Evolutionary conservation across 2,797 vertebrate genomes (phyloP).

Genomic region (Sparus aurata): DNA sequence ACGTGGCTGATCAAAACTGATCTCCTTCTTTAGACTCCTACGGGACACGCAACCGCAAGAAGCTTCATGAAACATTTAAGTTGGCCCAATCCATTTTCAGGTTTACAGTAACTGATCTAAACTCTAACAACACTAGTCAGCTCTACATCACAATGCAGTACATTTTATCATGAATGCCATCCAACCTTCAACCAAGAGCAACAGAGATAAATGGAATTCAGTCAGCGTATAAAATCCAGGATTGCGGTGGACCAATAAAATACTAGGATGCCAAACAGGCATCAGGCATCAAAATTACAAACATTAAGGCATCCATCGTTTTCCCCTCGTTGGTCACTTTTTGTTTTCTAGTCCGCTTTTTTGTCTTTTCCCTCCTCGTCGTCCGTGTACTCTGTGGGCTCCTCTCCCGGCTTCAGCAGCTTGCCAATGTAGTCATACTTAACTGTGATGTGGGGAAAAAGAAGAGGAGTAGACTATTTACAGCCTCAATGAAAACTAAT

Average conservation of each 20-base stretch:
- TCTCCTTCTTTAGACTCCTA: neutral
- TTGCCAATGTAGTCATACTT: slow-evolving; percentile 97
- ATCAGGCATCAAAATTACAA: slow-evolving; percentile 42
- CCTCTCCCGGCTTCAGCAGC: slow-evolving; percentile 94
- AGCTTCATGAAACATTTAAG: neutral
- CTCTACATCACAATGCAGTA: slow-evolving; percentile 17
- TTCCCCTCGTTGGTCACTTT: slow-evolving; percentile 7
- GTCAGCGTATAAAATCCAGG: slow-evolving; percentile 9
- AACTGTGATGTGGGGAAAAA: slow-evolving; percentile 77
- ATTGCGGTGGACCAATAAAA: slow-evolving; percentile 35
- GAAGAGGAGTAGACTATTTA: neutral
- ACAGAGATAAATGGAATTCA: slow-evolving; percentile 33
- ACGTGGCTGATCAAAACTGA: neutral
- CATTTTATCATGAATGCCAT: slow-evolving; percentile 11
- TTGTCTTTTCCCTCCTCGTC: slow-evolving; percentile 91
- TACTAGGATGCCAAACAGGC: slow-evolving; percentile 28
- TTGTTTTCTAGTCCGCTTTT: slow-evolving; percentile 88
- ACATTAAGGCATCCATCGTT: slow-evolving; percentile 63
- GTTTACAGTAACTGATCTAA: slow-evolving; percentile 1
- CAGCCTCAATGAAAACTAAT: neutral
- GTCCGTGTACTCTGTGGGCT: slow-evolving; percentile 95
- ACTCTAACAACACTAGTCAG: neutral
- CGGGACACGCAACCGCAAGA: neutral
- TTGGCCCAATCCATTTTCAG: neutral
- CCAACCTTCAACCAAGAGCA: slow-evolving; percentile 4